These are phyloP conservation scores for Rana temporaria DNA, from an alignment of 2,113 vertebrate species.

Conservation along the genomic window DNA sequence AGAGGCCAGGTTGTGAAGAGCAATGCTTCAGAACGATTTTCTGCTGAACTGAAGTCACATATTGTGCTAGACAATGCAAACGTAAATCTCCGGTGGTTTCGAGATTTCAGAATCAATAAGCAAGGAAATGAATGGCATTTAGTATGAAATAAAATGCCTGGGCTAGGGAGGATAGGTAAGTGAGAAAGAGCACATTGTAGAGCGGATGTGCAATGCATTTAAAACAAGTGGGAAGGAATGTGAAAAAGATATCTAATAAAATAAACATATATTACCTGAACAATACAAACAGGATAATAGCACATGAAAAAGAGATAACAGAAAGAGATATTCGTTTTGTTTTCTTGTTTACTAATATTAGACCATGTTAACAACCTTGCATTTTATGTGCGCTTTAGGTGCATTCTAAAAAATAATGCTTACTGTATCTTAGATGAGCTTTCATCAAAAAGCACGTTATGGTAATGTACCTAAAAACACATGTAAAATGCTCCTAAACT, in stretches of 20 bases:
- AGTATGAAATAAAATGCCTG: conserved; percentile 35
- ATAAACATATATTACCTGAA: background rate
- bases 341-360: too few relatives aligned
- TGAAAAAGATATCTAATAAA: conserved; percentile 3
- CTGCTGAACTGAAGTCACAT: conserved; percentile 27
- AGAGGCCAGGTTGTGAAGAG: background rate
- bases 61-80: conserved; percentile 27
- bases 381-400: too few relatives aligned
- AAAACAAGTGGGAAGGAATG: background rate
- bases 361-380: too few relatives aligned
- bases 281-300: too few relatives aligned
- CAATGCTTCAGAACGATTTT: conserved; percentile 18
- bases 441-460: too few relatives aligned
- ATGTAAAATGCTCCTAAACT: too few relatives aligned
- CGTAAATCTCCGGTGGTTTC: conserved; percentile 48
- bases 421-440: too few relatives aligned
- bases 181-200: conserved; percentile 1
- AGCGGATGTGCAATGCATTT: background rate
- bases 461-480: too few relatives aligned
- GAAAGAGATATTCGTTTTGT: too few relatives aligned
- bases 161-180: conserved; percentile 24
- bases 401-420: too few relatives aligned
- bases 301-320: too few relatives aligned
- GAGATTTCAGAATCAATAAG: conserved; percentile 50
- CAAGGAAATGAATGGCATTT: conserved; percentile 50